phyloP scores from a whole-genome alignment of 2,797 vertebrate species.

The Fistularia tabacaria region DNA sequence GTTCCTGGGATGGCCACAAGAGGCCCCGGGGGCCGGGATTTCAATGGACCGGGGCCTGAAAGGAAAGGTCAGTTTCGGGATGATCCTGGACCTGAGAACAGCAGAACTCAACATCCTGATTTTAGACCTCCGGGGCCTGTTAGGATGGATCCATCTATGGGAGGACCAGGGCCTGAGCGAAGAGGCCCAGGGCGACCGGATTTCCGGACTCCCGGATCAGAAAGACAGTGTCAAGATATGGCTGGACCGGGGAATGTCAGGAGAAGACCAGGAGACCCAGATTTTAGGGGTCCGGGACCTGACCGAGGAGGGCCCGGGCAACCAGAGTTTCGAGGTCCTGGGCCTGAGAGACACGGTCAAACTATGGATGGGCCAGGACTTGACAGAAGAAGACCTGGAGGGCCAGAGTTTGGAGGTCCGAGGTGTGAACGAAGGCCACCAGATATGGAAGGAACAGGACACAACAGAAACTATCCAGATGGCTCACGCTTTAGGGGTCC shows the following conservation, averaged over 20 bases:
- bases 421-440: constrained; percentile 11
- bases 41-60: constrained; percentile 19
- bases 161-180: constrained; percentile 12
- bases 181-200: constrained; percentile 14
- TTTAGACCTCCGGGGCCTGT: constrained; percentile 13
- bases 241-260: constrained; percentile 1
- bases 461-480: too few relatives aligned
- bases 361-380: constrained; percentile 13
- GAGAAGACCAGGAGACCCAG: constrained; percentile 4
- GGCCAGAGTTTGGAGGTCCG: neutral
- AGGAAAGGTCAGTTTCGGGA: constrained; percentile 5
- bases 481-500: too few relatives aligned
- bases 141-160: constrained; percentile 7
- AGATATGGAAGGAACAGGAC: constrained; percentile 13
- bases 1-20: constrained; percentile 10
- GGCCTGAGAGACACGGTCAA: constrained; percentile 17
- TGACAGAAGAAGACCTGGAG: constrained; percentile 13
- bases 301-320: constrained; percentile 19
- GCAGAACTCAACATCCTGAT: constrained; percentile 4
- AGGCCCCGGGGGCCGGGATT: constrained; percentile 20
- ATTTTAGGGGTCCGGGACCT: constrained; percentile 13
- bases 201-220: constrained; percentile 23
- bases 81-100: constrained; percentile 1
- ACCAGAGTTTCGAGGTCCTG: constrained; percentile 14
- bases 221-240: constrained; percentile 4